Evolutionary conservation across 2,797 vertebrate species (phyloP).

Genomic region (Yasuhikotakia modesta): DNA sequence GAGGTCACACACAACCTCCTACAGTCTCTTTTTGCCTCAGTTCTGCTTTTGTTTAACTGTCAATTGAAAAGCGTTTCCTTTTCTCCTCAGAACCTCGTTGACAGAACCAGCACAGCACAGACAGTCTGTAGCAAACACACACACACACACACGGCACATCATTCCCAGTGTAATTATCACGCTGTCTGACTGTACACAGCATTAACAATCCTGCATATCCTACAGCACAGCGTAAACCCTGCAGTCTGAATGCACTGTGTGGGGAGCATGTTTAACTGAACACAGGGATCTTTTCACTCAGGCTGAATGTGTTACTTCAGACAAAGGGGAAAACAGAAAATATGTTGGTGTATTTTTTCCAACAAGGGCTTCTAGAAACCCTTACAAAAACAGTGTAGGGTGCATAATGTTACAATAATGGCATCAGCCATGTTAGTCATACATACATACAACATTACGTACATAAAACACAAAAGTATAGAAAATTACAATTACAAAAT

Average conservation of each 20-base stretch:
- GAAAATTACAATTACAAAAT: too few species aligned
- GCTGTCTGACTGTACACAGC: constrained; percentile 43
- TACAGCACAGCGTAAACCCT: constrained; percentile 21
- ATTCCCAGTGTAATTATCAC: constrained; percentile 44
- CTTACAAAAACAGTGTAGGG: too few species aligned
- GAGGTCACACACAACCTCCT: constrained; percentile 30
- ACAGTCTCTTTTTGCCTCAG: constrained; percentile 36
- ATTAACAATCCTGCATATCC: constrained; percentile 42
- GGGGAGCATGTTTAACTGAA: constrained; percentile 25
- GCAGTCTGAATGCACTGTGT: constrained; percentile 30
- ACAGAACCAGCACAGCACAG: constrained; percentile 25
- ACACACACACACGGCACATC: constrained; percentile 1
- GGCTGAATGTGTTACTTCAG: constrained; percentile 5
- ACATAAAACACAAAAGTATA: too few species aligned
- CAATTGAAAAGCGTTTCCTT: constrained; percentile 35
- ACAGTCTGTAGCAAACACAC: constrained; percentile 35
- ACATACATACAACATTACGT: too few species aligned
- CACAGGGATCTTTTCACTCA: constrained; percentile 16
- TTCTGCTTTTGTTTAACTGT: constrained; percentile 43
- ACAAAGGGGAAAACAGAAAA: constrained; percentile 25
- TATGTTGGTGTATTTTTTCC: neutral
- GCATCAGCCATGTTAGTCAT: too few species aligned
- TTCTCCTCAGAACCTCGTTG: constrained; percentile 33
- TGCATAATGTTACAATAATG: too few species aligned
- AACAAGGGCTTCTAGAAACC: too few species aligned